Percentiles rank a stretch among this genome's conserved stretches.
Conservation (phyloP, 2,888 invertebrate species). For the Rhagophthalmus giganteus region DNA sequence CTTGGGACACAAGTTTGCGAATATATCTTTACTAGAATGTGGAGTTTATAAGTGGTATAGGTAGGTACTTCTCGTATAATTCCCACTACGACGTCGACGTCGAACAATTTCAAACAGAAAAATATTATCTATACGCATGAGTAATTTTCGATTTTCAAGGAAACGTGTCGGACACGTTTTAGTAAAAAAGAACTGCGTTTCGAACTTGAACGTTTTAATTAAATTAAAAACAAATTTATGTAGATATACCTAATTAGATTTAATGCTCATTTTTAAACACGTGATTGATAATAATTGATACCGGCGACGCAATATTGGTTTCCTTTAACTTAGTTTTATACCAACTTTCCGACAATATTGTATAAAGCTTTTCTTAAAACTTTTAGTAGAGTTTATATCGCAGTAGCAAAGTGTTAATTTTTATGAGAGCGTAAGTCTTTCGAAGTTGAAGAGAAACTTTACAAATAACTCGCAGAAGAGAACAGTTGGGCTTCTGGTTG, state of each 20-base stretch:
- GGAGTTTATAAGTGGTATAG: slow-evolving; percentile 19
- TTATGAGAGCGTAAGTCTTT: slow-evolving; percentile 10
- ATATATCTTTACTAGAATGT: slow-evolving; percentile 26
- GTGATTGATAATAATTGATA: too few relatives aligned
- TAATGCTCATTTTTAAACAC: not conserved
- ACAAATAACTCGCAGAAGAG: slow-evolving; percentile 18
- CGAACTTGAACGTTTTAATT: too few relatives aligned
- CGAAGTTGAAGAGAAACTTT: slow-evolving; percentile 12
- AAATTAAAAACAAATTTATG: too few relatives aligned
- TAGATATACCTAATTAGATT: not conserved
- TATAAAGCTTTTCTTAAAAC: not conserved
- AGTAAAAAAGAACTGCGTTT: too few relatives aligned
- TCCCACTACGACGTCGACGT: not conserved
- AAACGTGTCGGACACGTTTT: too few relatives aligned
- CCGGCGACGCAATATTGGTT: too few relatives aligned
- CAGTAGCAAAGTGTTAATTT: not conserved
- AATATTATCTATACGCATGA: not conserved
- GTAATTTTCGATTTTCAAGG: not conserved
- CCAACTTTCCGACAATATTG: not conserved
- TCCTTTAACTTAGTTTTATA: not conserved
- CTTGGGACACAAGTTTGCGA: slow-evolving; percentile 32
- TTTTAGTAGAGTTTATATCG: not conserved
- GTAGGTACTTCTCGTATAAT: too few relatives aligned
- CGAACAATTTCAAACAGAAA: not conserved
- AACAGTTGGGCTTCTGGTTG: slow-evolving; percentile 15